These are phyloP conservation scores for Congeria kusceri DNA, from an alignment of 2,888 invertebrate genomes.

Conservation along the genomic window DNA sequence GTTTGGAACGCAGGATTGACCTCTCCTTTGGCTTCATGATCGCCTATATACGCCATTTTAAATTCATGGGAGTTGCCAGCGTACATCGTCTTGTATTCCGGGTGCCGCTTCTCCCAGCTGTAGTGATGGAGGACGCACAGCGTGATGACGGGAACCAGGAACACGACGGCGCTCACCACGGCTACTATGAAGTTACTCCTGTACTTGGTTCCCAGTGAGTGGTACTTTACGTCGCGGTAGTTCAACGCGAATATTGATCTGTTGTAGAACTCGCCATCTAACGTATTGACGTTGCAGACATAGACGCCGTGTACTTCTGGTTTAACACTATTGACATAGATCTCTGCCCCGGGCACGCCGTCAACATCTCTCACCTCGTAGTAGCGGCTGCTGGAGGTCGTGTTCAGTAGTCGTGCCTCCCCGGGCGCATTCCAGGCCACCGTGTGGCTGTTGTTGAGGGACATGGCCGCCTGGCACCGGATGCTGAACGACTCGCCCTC, in stretches of 20 bases:
- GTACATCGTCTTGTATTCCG: neutral
- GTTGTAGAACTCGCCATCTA: neutral
- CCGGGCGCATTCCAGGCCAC: too few species aligned
- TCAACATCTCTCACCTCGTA: neutral
- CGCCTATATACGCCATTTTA: neutral
- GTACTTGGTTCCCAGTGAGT: neutral
- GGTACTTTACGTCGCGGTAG: neutral
- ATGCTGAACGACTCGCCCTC: constrained; percentile 46
- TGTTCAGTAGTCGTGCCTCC: too few species aligned
- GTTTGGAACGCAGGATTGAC: too few species aligned
- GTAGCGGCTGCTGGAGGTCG: neutral
- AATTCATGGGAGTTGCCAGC: neutral
- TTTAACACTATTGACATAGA: neutral
- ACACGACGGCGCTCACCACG: neutral
- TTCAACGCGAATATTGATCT: constrained; percentile 1
- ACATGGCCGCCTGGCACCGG: constrained; percentile 46
- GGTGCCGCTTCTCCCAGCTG: neutral
- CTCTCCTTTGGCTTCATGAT: too few species aligned
- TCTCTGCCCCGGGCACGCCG: neutral
- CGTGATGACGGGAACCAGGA: neutral
- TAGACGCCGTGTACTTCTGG: neutral
- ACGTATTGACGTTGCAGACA: neutral
- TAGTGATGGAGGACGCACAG: neutral
- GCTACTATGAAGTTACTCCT: neutral
- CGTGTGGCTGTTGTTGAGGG: too few species aligned